Evolutionary conservation across 2,888 invertebrate genomes (phyloP).

Genomic region (Cartodere bifasciata): DNA sequence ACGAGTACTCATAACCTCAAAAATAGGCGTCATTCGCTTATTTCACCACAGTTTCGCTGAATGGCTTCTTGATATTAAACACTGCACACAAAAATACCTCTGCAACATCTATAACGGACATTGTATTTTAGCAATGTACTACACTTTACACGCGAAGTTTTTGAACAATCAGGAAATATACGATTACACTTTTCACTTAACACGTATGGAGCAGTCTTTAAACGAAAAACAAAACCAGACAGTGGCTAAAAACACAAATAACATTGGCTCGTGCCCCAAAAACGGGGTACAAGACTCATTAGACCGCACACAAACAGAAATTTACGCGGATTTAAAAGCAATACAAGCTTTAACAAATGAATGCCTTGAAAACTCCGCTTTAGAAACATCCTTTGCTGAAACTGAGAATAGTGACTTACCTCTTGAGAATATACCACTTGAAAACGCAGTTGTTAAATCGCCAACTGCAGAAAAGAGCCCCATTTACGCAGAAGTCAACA

Average conservation of each 20-base stretch:
- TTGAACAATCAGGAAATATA: slow-evolving; percentile 63
- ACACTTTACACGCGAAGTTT: slow-evolving; percentile 55
- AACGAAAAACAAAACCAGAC: slow-evolving; percentile 36
- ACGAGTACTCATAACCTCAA: slow-evolving; percentile 44
- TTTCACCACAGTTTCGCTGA: slow-evolving; percentile 93
- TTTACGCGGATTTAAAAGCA: slow-evolving; percentile 31
- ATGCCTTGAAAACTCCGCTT: slow-evolving; percentile 10
- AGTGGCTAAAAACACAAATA: too few species aligned
- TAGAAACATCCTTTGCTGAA: slow-evolving; percentile 17
- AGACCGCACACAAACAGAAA: slow-evolving; percentile 31
- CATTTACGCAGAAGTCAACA: slow-evolving; percentile 30
- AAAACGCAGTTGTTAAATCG: slow-evolving; percentile 23
- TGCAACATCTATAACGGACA: slow-evolving; percentile 82
- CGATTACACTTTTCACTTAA: slow-evolving; percentile 57
- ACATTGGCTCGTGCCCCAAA: slow-evolving; percentile 16
- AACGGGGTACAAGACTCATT: slow-evolving; percentile 26
- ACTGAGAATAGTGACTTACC: slow-evolving; percentile 18
- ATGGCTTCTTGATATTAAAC: slow-evolving; percentile 95
- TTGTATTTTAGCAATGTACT: slow-evolving; percentile 74
- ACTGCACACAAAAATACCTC: slow-evolving; percentile 88
- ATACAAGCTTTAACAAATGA: slow-evolving; percentile 25
- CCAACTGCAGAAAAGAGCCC: slow-evolving; percentile 25
- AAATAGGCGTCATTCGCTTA: slow-evolving; percentile 51
- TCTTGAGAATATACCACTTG: slow-evolving; percentile 19
- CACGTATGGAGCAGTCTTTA: slow-evolving; percentile 51